Base-by-base conservation (phyloP, 2,797 vertebrate species). In the Spinibarbus caldwelli region DNA sequence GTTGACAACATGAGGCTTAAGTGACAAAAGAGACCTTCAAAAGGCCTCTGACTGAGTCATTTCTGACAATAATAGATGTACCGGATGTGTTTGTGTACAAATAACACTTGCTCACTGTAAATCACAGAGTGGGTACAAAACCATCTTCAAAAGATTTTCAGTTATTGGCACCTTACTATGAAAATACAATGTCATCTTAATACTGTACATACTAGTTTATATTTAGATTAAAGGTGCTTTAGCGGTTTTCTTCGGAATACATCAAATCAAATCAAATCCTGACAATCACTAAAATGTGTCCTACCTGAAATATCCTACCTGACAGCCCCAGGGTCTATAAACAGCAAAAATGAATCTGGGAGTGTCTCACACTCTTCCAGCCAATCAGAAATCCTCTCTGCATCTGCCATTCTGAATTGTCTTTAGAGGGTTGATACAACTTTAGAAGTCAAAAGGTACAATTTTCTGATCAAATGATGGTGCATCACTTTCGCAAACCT, bases 1-100 rank as follows among this genome's bases (percentile, higher is more conserved):
- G 77, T 52, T 52, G 52, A 52, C 34, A 34, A 38, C 47, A 64
- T 76, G 38, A 81, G 43, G 78, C 72, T 72, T 49, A 84, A 54
- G 73, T 54, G 82, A 77, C 82, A 84, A 76, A 54, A 68, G 62
- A 54, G n/a, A 75, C 38, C 83, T 70, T 81, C 23, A 81, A 87
- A 68, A 54, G 43, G 31, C 62, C 45, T 67, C 62, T 75, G 66
- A 81, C 73, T 70, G 66, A 67, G 34, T 77, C 41, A 54, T 54
- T 73, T 73, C 14, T 57, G 54, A 70, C 41, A 17, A 68, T 47
- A 76, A 75, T 66, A 84, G 70, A 54, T 54, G 72, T 77, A 43
- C 59, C 23, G 34, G 45, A 54, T 66, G 82, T 31, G n/a, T 84
- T 77, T 75, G 31, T 76, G 71, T 21, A 64, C 1, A 11, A 82